Base-by-base conservation (phyloP, 2,888 invertebrate species). In the Hemaris fuciformis region DNA sequence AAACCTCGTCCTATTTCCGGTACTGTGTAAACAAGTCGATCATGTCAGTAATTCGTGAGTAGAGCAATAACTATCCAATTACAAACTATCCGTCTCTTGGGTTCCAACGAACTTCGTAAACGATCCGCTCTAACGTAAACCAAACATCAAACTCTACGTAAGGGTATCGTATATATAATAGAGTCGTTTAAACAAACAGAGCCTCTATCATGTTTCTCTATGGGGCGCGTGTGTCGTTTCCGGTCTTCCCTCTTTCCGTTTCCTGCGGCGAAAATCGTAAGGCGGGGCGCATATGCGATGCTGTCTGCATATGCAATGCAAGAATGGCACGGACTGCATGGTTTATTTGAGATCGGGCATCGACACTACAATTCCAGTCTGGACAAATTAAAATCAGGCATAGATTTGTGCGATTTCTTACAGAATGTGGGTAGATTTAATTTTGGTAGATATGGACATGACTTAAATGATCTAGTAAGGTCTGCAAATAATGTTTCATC, bases 161-260 rank as follows among this genome's bases (percentile, higher is more conserved):
- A 10, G 31, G 53, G n/a, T 31, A 18, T 2, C 20, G 6, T n/a
- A 46, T 22, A 22, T 22, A 45, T 25, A 46, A 46, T 46, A 46
- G 46, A 46, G 31, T 53, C 18, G 53, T 53, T 53, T 31, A 31
- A 10, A 31, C 27, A 53, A 31, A 53, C 31, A 53, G 53, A 18
- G 8, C 53, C 18, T 31, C 31, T 31, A 31, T 31, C 31, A 4
- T 53, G 27, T 53, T 53, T 53, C 20, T 43, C 27, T 53, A 53
- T 27, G 31, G 53, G 53, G 31, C 25, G 31, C 53, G 18, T 53
- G 53, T 53, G 27, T 53, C 53, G 53, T 31, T 53, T 53, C 53
- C 53, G 53, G 53, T 53, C 53, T 53, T 53, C 53, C 31, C 27
- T 27, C 48, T 31, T 53, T 53, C 31, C 53, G 53, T 53, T 53